A percentile compares a stretch with the other conserved stretches of the same genome.
phyloP scores from a whole-genome alignment of 2,113 vertebrate species.

The Marcusenius ussheri region DNA sequence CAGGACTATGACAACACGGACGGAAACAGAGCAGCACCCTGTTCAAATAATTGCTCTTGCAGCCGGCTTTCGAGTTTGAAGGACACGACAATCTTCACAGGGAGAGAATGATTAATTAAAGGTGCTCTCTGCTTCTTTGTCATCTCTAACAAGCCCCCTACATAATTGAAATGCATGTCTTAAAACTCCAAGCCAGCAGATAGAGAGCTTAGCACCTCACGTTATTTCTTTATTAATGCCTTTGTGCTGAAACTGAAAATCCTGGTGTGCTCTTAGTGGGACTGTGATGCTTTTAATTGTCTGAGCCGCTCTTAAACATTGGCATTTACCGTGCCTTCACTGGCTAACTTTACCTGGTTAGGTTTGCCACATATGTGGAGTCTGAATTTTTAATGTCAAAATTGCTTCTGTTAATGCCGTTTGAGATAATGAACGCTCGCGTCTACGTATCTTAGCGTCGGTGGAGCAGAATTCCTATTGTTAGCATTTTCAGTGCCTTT shows the following conservation, averaged over 20 bases:
- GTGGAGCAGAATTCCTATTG: neutral
- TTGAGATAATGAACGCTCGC: too few relatives aligned
- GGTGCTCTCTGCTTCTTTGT: constrained; percentile 19
- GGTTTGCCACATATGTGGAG: neutral
- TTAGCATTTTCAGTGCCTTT: neutral
- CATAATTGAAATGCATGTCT: constrained; percentile 45
- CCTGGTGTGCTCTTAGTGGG: constrained; percentile 28
- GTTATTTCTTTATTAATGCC: constrained; percentile 19
- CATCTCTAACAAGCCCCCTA: constrained; percentile 32
- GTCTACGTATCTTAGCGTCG: neutral
- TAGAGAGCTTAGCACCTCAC: constrained; percentile 34
- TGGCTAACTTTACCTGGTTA: neutral
- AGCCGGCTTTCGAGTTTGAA: constrained; percentile 25
- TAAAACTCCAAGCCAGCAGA: constrained; percentile 39
- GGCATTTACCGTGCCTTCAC: neutral
- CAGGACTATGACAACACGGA: neutral
- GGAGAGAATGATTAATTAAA: constrained; percentile 30
- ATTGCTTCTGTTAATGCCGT: neutral
- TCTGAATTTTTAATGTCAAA: neutral
- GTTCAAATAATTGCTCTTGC: constrained; percentile 5
- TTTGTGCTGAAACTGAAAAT: neutral
- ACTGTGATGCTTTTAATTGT: constrained; percentile 32
- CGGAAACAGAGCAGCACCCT: constrained; percentile 3
- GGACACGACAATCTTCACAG: constrained; percentile 26
- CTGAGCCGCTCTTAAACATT: constrained; percentile 28